Conservation (phyloP, 2,888 invertebrate species). For the Pyrochroa serraticornis region DNA sequence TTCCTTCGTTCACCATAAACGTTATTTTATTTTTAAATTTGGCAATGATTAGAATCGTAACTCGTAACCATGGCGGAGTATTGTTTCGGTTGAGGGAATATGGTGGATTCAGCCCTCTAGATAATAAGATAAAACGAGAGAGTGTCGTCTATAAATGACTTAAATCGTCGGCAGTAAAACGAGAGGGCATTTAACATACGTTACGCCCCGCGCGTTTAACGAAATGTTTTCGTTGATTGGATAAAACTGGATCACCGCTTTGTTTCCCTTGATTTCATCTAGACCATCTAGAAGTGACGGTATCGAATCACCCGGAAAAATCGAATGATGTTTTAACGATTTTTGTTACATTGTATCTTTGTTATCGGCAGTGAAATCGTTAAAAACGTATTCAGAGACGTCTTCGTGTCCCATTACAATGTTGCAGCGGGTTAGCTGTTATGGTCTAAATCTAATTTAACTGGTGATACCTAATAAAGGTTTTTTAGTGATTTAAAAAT, state of each 20-base stretch:
- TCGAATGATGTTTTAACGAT: slow-evolving; percentile 1
- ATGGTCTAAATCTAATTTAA: slow-evolving; percentile 30
- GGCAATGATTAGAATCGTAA: slow-evolving; percentile 31
- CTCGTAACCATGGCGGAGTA: slow-evolving; percentile 16
- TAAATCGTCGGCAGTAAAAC: slow-evolving; percentile 46
- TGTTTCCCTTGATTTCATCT: slow-evolving; percentile 38
- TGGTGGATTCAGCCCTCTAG: slow-evolving; percentile 32
- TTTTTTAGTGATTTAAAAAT: slow-evolving; percentile 20
- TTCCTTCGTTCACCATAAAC: slow-evolving; percentile 20
- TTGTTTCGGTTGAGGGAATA: slow-evolving; percentile 34
- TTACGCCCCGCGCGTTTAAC: slow-evolving; percentile 44
- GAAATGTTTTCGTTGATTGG: slow-evolving; percentile 48
- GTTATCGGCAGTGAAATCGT: slow-evolving; percentile 21
- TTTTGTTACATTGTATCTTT: slow-evolving; percentile 18
- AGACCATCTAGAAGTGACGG: slow-evolving; percentile 32
- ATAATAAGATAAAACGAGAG: slow-evolving; percentile 40
- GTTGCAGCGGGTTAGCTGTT: slow-evolving; percentile 22
- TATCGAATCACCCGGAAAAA: slow-evolving; percentile 8
- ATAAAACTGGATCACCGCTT: slow-evolving; percentile 44
- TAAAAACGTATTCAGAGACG: slow-evolving; percentile 22
- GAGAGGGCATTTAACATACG: slow-evolving; percentile 46
- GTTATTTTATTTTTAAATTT: slow-evolving; percentile 28
- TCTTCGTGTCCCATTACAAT: slow-evolving; percentile 19
- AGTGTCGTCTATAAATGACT: slow-evolving; percentile 43
- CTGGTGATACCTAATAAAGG: slow-evolving; percentile 24